These are phyloP conservation scores for Irena cyanogastra DNA, from an alignment of 2,113 vertebrate species.

Conservation along the genomic window DNA sequence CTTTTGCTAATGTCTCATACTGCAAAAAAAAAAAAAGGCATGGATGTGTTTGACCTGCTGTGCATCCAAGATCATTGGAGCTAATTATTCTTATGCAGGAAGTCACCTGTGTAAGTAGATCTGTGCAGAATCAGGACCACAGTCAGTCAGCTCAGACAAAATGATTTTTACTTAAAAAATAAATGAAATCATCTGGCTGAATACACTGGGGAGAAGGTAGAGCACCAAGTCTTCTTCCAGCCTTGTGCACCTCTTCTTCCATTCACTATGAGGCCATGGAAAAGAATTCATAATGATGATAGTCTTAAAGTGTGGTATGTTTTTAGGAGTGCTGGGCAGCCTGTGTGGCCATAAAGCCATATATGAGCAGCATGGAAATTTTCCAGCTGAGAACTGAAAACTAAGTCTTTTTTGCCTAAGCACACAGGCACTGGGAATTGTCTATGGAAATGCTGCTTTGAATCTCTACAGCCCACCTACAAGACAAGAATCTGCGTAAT, in stretches of 20 bases:
- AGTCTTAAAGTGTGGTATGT: not conserved
- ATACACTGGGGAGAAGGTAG: not conserved
- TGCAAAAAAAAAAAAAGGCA: not conserved
- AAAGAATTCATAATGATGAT: not conserved
- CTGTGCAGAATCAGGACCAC: not conserved
- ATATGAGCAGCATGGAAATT: fast-evolving
- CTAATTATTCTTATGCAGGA: not conserved
- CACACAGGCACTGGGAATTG: not conserved
- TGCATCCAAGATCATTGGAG: not conserved
- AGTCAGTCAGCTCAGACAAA: not conserved
- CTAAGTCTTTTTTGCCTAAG: not conserved
- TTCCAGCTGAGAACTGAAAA: not conserved
- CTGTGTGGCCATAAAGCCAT: not conserved
- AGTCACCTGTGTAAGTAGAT: not conserved
- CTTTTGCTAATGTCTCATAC: not conserved
- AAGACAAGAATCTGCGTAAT: not conserved
- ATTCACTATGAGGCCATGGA: not conserved
- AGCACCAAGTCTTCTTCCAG: not conserved
- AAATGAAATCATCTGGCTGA: not conserved
- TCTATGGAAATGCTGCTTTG: not conserved
- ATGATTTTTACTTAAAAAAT: not conserved
- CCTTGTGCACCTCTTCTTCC: not conserved
- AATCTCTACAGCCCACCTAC: not conserved
- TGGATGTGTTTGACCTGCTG: not conserved
- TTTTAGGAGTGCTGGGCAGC: not conserved